Percentiles rank a stretch among this genome's conserved stretches.
phyloP scores from a whole-genome alignment of 1,140 invertebrate genomes.

The Drosophila nigromelanica region DNA sequence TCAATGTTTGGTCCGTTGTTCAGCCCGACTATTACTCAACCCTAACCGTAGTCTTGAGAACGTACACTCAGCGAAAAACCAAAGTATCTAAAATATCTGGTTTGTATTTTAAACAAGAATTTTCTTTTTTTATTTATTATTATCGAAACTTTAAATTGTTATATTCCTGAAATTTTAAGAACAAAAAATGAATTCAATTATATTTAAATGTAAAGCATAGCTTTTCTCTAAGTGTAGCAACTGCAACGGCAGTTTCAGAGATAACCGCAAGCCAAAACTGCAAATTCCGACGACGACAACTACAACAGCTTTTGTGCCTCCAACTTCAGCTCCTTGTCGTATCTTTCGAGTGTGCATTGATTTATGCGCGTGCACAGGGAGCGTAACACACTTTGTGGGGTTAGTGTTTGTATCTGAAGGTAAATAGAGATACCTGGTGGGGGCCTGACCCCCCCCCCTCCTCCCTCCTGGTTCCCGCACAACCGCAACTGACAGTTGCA shows the following conservation, averaged over 20 bases:
- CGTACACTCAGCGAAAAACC: too few species aligned
- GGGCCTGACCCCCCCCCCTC: constrained; percentile 2
- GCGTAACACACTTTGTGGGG: constrained; percentile 14
- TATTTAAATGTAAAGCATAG: too few species aligned
- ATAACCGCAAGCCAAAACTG: constrained; percentile 38
- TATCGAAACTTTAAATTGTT: too few species aligned
- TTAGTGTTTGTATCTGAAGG: constrained; percentile 30
- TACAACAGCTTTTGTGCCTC: constrained; percentile 8
- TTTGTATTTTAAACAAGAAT: too few species aligned
- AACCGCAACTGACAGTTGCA: constrained; percentile 36
- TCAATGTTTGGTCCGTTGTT: constrained; percentile 19
- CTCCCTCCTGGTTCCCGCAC: neutral
- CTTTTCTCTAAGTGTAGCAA: neutral
- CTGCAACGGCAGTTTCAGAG: constrained; percentile 19
- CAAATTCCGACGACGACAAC: constrained; percentile 21
- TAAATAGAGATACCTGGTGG: constrained; percentile 59
- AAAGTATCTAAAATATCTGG: too few species aligned
- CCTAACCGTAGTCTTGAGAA: neutral
- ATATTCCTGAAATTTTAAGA: too few species aligned
- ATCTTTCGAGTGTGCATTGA: constrained; percentile 66
- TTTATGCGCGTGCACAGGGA: constrained; percentile 61
- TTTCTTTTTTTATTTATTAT: too few species aligned
- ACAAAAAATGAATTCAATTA: too few species aligned
- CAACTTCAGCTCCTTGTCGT: constrained; percentile 23
- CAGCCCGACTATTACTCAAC: constrained; percentile 20